Evolutionary conservation across 2,888 invertebrate species (phyloP).

Genomic region (Catocala sponsa): DNA sequence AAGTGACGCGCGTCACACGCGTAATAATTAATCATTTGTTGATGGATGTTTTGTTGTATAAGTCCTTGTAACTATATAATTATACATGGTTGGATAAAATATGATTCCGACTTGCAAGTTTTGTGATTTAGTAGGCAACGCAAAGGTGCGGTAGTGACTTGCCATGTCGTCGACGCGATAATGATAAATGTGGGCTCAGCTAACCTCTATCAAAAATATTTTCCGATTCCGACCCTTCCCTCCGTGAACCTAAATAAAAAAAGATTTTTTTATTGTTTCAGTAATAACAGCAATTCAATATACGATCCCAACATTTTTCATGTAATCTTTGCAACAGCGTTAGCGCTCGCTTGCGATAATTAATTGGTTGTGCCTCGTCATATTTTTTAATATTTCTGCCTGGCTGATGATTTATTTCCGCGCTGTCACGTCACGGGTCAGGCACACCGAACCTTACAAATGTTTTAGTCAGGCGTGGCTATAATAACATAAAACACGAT

Average conservation of each 20-base stretch:
- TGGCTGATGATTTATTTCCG: constrained; percentile 64
- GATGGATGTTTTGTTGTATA: constrained; percentile 27
- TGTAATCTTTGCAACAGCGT: constrained; percentile 56
- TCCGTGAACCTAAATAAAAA: constrained; percentile 61
- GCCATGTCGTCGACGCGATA: constrained; percentile 76
- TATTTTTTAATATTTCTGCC: constrained; percentile 68
- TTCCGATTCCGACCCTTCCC: constrained; percentile 66
- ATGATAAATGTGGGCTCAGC: constrained; percentile 79
- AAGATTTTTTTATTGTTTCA: constrained; percentile 74
- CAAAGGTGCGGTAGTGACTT: constrained; percentile 70
- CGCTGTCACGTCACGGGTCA: constrained; percentile 50
- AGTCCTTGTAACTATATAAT: constrained; percentile 21
- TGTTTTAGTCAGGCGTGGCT: constrained; percentile 51
- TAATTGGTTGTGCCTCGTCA: constrained; percentile 71
- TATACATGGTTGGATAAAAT: constrained; percentile 37
- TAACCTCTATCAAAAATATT: constrained; percentile 77
- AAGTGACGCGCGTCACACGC: constrained; percentile 12
- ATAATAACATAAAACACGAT: constrained; percentile 67
- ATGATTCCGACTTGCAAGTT: constrained; percentile 61
- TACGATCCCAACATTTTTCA: constrained; percentile 56
- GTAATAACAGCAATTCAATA: constrained; percentile 60
- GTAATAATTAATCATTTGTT: constrained; percentile 41
- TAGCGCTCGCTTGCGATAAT: constrained; percentile 61
- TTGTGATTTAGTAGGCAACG: constrained; percentile 64
- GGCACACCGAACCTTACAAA: constrained; percentile 44